Base-by-base conservation (phyloP, 2,888 invertebrate species). In the Ellobium chinense region DNA sequence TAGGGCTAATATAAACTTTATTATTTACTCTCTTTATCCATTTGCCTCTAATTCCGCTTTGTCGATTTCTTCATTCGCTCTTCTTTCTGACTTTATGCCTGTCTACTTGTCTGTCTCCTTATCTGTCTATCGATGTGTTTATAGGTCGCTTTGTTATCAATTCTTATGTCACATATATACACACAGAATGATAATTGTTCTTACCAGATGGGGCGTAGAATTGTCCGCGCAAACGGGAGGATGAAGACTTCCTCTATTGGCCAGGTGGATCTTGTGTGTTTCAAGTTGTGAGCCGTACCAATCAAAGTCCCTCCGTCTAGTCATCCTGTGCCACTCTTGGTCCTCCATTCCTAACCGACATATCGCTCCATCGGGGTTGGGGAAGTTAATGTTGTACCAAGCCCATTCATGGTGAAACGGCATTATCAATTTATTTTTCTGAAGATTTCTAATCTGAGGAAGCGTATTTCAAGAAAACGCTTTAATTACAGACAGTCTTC, bases 321-420 rank as follows among this genome's bases (percentile, higher is more conserved):
- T 77, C 31, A 68, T 54, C 37, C 77, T 34, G n/a, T 77, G 56
- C 68, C 66, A 77, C 36, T 77, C 77, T 4, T 12, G 24, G 7
- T 77, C 77, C 1, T 27, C 34, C 58, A 60, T 68, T 18, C 29
- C 36, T 1, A 58, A 27, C 12, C 77, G 56, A 31, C 77, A 77
- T 24, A 77, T 39, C 3, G 77, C 77, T 7, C 37, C 77, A 31
- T 77, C 77, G 9, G 77, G 68, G 60, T 77, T 77, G 24, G 77
- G 77, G 68, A 46, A 77, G 56, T 77, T 39, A 27, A 77, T 63
- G 60, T 77, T 77, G 36, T 77, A 77, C 77, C 77, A 77, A n/a
- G 77, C 77, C 77, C 77, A 68, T 39, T 77, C 77, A 24, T 68
- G 56, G 36, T 77, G 77, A n/a, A 77, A 77, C 0, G 77, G 24